Conservation (phyloP, 92 coral and sea anemone genomes). For the Epizoanthus stellaris region DNA sequence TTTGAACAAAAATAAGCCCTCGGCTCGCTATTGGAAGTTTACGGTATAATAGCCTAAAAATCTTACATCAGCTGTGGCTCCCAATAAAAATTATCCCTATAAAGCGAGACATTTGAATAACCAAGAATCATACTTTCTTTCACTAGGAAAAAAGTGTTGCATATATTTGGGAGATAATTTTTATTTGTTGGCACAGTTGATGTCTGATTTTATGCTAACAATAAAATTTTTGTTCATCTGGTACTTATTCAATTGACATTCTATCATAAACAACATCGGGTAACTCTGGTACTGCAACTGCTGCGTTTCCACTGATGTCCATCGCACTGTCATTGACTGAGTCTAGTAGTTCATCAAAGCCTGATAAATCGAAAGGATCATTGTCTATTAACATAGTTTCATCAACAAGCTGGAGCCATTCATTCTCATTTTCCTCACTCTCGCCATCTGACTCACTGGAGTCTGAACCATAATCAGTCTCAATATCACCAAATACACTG, state of each 20-base stretch:
- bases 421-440: conserved; percentile 12
- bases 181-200: no score
- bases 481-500: background rate
- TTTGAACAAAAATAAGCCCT: no score
- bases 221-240: no score
- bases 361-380: background rate
- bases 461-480: background rate
- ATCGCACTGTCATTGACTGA: background rate
- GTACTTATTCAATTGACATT: background rate
- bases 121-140: no score
- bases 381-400: background rate
- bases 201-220: no score
- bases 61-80: no score
- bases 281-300: background rate
- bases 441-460: background rate
- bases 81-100: no score
- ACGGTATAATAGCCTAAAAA: no score
- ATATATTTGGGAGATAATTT: no score
- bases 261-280: conserved; percentile 11
- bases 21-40: no score
- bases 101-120: no score
- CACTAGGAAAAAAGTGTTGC: no score
- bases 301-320: conserved; percentile 12
- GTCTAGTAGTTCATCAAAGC: background rate
- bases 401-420: background rate